Evolutionary conservation across 2,113 vertebrate species (phyloP).

Genomic region (Myrmecobius fasciatus): DNA sequence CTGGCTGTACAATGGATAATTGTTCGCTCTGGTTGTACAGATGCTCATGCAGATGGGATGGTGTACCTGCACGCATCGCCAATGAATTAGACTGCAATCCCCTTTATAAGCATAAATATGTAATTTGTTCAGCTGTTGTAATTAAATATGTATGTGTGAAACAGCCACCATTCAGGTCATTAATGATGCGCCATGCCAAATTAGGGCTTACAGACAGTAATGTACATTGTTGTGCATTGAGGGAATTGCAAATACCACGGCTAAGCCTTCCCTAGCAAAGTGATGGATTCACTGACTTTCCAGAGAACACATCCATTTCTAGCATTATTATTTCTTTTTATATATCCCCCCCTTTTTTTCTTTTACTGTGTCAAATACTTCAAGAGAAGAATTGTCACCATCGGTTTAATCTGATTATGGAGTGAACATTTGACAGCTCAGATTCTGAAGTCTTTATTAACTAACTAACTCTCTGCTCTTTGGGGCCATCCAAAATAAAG

Average conservation of each 20-base stretch:
- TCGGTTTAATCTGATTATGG: constrained; percentile 82
- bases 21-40: constrained; percentile 94
- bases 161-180: constrained; percentile 96
- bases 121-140: constrained; percentile 99
- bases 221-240: constrained; percentile 89
- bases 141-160: constrained; percentile 99
- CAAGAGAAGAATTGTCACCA: constrained; percentile 77
- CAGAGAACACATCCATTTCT: constrained; percentile 87
- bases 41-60: constrained; percentile 97
- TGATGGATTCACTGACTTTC: constrained; percentile 85
- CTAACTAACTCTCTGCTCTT: constrained; percentile 78
- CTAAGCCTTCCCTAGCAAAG: constrained; percentile 86
- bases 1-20: constrained; percentile 89
- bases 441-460: constrained; percentile 83
- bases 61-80: constrained; percentile 97
- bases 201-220: constrained; percentile 93
- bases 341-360: constrained; percentile 75
- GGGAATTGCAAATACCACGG: constrained; percentile 89
- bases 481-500: constrained; percentile 47
- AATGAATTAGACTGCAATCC: constrained; percentile 94
- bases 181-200: constrained; percentile 93
- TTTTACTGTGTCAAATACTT: constrained; percentile 77
- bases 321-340: constrained; percentile 87
- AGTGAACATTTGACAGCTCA: constrained; percentile 80
- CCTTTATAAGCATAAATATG: constrained; percentile 99